Conservation (phyloP, 2,797 vertebrate genomes). For the Sebastes steindachneri region DNA sequence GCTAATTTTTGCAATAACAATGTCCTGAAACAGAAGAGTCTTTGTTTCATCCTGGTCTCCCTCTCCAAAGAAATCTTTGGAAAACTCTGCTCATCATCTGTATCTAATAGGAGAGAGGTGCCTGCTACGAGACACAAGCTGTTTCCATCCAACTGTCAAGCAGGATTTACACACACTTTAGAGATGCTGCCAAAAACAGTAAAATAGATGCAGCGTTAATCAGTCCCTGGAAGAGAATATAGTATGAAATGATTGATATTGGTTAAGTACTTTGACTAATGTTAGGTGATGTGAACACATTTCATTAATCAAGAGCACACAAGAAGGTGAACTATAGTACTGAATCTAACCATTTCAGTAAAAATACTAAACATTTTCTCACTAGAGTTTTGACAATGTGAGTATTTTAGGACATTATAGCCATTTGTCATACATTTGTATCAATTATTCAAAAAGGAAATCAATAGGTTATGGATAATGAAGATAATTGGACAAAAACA, state of each 20-base stretch:
- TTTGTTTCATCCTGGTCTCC: conserved; percentile 31
- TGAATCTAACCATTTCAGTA: neutral
- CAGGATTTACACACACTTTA: conserved; percentile 57
- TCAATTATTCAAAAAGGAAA: neutral
- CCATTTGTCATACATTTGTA: neutral
- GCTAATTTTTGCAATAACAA: conserved; percentile 48
- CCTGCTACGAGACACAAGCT: conserved; percentile 55
- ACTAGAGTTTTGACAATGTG: neutral
- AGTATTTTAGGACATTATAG: neutral
- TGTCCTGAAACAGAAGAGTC: conserved; percentile 44
- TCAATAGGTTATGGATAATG: neutral
- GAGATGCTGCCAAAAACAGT: conserved; percentile 46
- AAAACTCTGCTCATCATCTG: conserved; percentile 63
- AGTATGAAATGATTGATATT: conserved; percentile 6
- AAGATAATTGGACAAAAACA: too few relatives aligned
- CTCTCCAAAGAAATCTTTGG: conserved; percentile 18
- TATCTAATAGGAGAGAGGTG: conserved; percentile 56
- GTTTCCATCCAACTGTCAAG: conserved; percentile 64
- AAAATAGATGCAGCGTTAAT: conserved; percentile 48
- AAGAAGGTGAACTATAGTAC: neutral
- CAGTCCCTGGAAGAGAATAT: conserved; percentile 40
- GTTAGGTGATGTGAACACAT: conserved; percentile 11
- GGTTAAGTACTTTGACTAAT: conserved; percentile 4
- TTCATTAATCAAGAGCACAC: neutral
- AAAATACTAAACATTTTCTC: neutral